Percentiles rank a stretch among this genome's conserved stretches.
phyloP scores from a whole-genome alignment of 2,797 vertebrate species.

The Podargus strigoides region DNA sequence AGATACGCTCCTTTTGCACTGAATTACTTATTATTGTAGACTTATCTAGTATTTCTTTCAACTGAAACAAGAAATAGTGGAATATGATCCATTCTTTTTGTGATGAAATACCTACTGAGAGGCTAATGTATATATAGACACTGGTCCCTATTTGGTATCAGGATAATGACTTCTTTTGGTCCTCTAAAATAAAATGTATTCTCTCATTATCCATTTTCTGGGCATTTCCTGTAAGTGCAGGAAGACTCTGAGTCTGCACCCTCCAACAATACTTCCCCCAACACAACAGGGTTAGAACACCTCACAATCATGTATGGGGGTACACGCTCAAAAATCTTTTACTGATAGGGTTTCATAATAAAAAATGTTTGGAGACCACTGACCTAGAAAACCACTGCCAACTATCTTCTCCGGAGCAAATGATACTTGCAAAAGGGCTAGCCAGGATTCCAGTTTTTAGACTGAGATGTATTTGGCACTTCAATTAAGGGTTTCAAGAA shows the following conservation, averaged over 20 bases:
- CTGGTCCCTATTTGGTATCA: neutral
- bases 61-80: neutral
- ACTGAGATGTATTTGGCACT: neutral
- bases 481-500: neutral
- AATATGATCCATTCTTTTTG: neutral
- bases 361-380: neutral
- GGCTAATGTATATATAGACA: neutral
- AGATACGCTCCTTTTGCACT: neutral
- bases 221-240: neutral
- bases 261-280: neutral
- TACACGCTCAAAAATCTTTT: neutral
- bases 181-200: neutral
- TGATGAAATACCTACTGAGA: neutral
- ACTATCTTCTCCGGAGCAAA: neutral
- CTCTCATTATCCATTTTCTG: neutral
- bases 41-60: neutral
- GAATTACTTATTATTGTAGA: neutral
- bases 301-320: neutral
- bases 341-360: rapidly evolving
- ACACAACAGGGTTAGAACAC: neutral
- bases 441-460: neutral
- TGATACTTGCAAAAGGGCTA: neutral
- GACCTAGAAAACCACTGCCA: neutral
- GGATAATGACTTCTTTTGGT: neutral
- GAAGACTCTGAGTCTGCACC: neutral